Base-by-base conservation (phyloP, 2,888 invertebrate species). In the Sarcophaga caerulescens region DNA sequence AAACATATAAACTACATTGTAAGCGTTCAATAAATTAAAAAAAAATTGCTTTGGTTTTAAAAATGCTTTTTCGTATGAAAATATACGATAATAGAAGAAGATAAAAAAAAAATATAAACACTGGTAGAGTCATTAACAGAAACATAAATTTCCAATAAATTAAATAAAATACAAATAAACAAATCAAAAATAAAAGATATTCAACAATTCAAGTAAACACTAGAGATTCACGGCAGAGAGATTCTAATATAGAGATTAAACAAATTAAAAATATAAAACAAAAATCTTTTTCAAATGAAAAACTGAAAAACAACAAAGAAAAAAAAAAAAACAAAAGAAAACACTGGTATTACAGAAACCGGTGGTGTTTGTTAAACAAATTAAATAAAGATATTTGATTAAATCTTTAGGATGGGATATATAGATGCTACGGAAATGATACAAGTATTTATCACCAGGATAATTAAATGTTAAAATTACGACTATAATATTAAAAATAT, bases 401-500 rank as follows among this genome's bases (percentile, higher is more conserved):
- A 52, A 52, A 69, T 35, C 8, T 10, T 25, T 21, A 23, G 21
- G 19, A 21, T 19, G 21, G 19, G 21, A 47, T 23, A 14, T 21
- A 8, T 23, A 17, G 19, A 45, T 65, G 21, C 25, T 11, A 62
- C 45, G 25, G 66, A 47, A 74, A 81, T 81, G 74, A 68, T 25
- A n/a, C 66, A 14, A 65, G 3, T 59, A 19, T 71, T 3, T 23
- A 60, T 23, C 23, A 47, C 23, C 45, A 35, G 3, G 57, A 59
- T 19, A 45, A n/a, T 45, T 60, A 68, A 52, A 62, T 8, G 35
- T 8, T 35, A 62, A 25, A 63, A 70, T 57, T n/a, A 57, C 2
- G 47, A 52, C 14, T 47, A 52, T 17, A 63, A 35, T 21, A n/a
- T 87, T 90, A 93, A 84, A 93, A 93, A 79, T 89, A 92, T 78